A percentile compares a stretch with the other conserved stretches of the same genome.
Conservation (phyloP, 2,888 invertebrate species). For the Eupithecia exiguata region DNA sequence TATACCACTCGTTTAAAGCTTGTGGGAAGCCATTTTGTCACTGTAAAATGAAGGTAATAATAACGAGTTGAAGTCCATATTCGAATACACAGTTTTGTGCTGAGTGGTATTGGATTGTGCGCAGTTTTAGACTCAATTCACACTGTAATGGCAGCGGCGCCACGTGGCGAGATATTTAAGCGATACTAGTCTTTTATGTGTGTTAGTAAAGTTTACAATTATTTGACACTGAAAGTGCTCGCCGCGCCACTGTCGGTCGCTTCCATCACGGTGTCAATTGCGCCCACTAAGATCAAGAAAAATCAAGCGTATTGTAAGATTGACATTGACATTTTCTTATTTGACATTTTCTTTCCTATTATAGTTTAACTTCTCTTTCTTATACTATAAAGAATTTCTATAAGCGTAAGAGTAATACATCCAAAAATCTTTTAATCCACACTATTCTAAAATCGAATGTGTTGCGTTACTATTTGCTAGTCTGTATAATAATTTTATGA, state of each 20-base stretch:
- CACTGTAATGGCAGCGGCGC: neutral
- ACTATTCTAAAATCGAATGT: neutral
- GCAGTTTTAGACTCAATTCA: neutral
- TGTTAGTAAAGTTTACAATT: neutral
- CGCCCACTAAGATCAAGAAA: neutral
- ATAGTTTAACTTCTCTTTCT: neutral
- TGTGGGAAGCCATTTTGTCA: too few species aligned
- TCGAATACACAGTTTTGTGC: too few species aligned
- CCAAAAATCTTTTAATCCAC: neutral
- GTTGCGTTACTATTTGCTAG: neutral
- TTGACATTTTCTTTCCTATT: neutral
- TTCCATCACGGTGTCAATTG: neutral
- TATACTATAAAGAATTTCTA: neutral
- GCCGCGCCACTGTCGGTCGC: neutral
- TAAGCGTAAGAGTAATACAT: neutral
- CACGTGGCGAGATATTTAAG: neutral
- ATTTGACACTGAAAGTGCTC: too few species aligned
- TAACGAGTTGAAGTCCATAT: too few species aligned
- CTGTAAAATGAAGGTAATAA: too few species aligned
- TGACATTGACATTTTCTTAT: neutral
- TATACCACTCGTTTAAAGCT: too few species aligned
- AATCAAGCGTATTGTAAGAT: neutral
- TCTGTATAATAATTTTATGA: neutral
- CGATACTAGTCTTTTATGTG: too few species aligned
- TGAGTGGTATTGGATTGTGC: too few species aligned